These are phyloP conservation scores for Lathamus discolor DNA, from an alignment of 2,113 vertebrate species.

Conservation along the genomic window DNA sequence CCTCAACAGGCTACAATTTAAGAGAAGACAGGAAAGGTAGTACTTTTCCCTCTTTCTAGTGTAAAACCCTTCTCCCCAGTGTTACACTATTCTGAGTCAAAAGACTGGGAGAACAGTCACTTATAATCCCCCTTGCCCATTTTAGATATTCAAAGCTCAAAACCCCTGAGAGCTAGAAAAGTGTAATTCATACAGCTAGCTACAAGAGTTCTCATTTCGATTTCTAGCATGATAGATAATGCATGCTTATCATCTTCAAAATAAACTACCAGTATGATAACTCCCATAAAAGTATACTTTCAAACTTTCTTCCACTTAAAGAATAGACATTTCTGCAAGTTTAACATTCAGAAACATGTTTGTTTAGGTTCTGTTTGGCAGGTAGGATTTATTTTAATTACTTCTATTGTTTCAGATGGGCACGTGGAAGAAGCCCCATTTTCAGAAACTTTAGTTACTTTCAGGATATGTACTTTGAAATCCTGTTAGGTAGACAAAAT, in stretches of 20 bases:
- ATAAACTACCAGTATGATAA: not conserved
- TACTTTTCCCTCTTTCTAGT: not conserved
- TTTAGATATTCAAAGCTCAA: not conserved
- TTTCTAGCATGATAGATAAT: not conserved
- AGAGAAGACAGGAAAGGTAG: not conserved
- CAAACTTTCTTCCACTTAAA: not conserved
- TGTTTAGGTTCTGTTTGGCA: not conserved
- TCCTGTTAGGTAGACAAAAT: not conserved
- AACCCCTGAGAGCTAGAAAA: not conserved
- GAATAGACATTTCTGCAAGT: not conserved
- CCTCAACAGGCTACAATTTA: slow-evolving; percentile 91
- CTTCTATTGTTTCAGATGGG: not conserved
- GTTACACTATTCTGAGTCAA: not conserved
- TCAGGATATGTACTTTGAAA: not conserved
- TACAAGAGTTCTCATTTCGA: fast-evolving
- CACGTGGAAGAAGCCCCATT: not conserved
- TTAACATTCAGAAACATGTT: not conserved
- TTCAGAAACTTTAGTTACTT: not conserved
- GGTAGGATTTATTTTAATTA: not conserved
- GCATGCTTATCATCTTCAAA: not conserved
- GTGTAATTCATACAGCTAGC: fast-evolving
- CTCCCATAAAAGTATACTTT: not conserved
- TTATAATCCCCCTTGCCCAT: not conserved
- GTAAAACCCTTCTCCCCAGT: not conserved
- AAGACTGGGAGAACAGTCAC: not conserved